These are phyloP conservation scores for Vollenhovia emeryi DNA, from an alignment of 1,140 invertebrate genomes.

Conservation along the genomic window DNA sequence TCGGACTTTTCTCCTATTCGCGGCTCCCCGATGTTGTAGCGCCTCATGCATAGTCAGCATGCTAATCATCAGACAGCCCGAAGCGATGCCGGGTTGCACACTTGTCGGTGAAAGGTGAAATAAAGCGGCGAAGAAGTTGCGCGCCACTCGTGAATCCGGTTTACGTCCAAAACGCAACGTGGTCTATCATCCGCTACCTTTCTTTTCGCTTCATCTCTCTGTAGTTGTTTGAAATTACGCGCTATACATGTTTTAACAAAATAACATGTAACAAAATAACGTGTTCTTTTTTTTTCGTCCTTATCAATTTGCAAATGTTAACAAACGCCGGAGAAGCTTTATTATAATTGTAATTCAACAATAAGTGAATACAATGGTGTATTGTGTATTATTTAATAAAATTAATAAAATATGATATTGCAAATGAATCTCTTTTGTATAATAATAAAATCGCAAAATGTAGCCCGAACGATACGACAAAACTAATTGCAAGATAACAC, in stretches of 20 bases:
- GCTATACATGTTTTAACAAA: background rate
- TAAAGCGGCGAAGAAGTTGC: conserved; percentile 50
- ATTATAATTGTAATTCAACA: background rate
- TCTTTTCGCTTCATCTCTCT: conserved; percentile 16
- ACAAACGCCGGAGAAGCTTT: background rate
- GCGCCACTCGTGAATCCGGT: conserved; percentile 38
- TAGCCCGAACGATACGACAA: background rate
- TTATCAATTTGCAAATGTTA: conserved; percentile 8
- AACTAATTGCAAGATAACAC: conserved; percentile 16
- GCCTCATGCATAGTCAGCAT: conserved; percentile 60
- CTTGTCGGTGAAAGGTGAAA: conserved; percentile 60
- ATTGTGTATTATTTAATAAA: background rate
- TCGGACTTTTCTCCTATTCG: conserved; percentile 49
- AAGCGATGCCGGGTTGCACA: conserved; percentile 26
- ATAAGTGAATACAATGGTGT: background rate
- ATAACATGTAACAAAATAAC: background rate
- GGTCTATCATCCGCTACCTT: conserved; percentile 4
- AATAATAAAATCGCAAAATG: background rate
- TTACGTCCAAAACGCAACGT: conserved; percentile 45
- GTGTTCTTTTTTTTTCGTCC: background rate
- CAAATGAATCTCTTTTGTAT: background rate
- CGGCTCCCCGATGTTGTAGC: conserved; percentile 54
- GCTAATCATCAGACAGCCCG: conserved; percentile 50
- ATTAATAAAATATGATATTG: background rate
- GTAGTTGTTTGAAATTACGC: background rate